Percentiles rank a stretch among this genome's conserved stretches.
Conservation (phyloP, 1,140 invertebrate genomes). For the Olivierus martensii region DNA sequence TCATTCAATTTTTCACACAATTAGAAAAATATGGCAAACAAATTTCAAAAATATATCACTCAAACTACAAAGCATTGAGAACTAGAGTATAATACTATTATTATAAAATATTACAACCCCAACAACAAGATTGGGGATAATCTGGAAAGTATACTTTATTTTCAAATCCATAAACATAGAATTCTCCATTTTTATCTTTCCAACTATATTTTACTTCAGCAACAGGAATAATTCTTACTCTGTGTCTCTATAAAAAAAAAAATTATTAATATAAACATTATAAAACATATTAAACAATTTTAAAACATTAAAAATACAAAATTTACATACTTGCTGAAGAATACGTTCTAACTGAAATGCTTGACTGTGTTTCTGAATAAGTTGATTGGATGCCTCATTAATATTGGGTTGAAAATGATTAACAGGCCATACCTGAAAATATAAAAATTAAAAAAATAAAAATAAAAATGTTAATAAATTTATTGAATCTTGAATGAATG, state of each 20-base stretch:
- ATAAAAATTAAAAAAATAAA: not conserved
- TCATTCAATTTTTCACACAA: too few species aligned
- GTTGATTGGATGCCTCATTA: constrained; percentile 35
- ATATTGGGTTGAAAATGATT: constrained; percentile 38
- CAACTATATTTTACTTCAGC: constrained; percentile 34
- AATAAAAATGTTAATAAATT: too few species aligned
- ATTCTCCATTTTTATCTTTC: constrained; percentile 30
- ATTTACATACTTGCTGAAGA: constrained; percentile 29
- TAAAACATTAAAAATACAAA: not conserved
- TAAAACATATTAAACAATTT: not conserved
- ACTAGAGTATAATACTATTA: too few species aligned
- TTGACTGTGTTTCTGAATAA: constrained; percentile 30
- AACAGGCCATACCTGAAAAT: constrained; percentile 32
- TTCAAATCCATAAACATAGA: constrained; percentile 39
- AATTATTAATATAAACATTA: constrained; percentile 4
- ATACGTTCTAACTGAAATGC: constrained; percentile 30
- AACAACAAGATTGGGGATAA: constrained; percentile 41
- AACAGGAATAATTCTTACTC: constrained; percentile 37
- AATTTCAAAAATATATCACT: too few species aligned
- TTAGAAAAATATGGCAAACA: too few species aligned
- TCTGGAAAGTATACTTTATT: constrained; percentile 37
- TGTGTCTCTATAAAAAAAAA: constrained; percentile 33
- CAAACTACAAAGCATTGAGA: too few species aligned
- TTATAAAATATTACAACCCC: constrained; percentile 34
- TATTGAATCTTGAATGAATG: too few species aligned